Base-by-base conservation (phyloP, 2,888 invertebrate species). In the Sinopyrophorus schimmeli region DNA sequence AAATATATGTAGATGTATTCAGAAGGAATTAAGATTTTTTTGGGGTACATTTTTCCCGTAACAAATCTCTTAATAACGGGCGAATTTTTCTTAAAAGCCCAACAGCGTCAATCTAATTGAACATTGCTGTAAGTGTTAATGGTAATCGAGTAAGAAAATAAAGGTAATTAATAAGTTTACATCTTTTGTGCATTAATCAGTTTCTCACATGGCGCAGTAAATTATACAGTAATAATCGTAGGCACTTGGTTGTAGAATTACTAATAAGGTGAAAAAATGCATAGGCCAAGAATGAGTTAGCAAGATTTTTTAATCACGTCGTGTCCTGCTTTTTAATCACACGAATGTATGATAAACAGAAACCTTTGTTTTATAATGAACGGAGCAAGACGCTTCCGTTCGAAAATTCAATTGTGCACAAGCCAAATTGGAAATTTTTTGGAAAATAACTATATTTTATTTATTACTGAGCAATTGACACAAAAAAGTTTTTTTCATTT, bases 211-310 rank as follows among this genome's bases (percentile, higher is more conserved):
- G 18, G 23, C 12, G 39, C 32, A n/a, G 24, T 42, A 43, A 43
- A 49, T 43, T 38, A 38, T 24, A 31, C 27, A 15, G 21, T 30
- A 24, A 30, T 32, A 35, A 30, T 21, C 18, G 21, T 34, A 40
- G 35, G 34, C 17, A 31, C 26, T 30, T 28, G 15, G 18, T 47
- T 30, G 42, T 32, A 18, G 47, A 32, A 37, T 41, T 23, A 46
- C 40, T 67, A 65, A 66, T 65, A 59, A 64, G 61, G 55, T 55
- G 57, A 55, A 60, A 64, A 67, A 67, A 68, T 66, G 64, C 65
- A 68, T 65, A 63, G 63, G 57, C 39, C 50, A 43, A 53, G 54
- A 59, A 67, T 68, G 68, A 68, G 61, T 58, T 48, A 57, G 67
- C 67, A 64, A 55, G 46, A 63, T 63, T 67, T 60, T n/a, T 61